Conservation (phyloP, 2,797 vertebrate species). For the Melanotaenia pygmaea region DNA sequence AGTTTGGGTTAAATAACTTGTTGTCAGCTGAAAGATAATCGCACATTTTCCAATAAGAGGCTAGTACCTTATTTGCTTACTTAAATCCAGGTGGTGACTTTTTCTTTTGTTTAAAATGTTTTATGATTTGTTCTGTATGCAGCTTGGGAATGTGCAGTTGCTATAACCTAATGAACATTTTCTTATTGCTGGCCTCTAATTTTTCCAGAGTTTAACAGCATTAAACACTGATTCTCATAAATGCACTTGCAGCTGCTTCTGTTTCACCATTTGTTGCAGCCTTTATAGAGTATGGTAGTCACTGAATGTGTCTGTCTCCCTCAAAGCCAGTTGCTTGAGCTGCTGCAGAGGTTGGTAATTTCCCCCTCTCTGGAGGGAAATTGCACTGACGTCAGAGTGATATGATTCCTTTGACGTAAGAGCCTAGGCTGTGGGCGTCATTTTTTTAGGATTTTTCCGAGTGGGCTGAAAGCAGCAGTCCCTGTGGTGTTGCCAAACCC, state of each 20-base stretch:
- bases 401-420: conserved; percentile 68
- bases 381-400: conserved; percentile 68
- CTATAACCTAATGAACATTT: neutral
- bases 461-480: conserved; percentile 55
- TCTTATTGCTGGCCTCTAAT: neutral
- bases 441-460: conserved; percentile 49
- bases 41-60: too few species aligned
- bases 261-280: conserved; percentile 1
- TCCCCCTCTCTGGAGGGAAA: conserved; percentile 44
- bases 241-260: conserved; percentile 7
- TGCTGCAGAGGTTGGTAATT: conserved; percentile 42
- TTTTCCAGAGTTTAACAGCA: neutral
- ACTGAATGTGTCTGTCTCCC: conserved; percentile 29
- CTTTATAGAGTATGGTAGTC: conserved; percentile 10
- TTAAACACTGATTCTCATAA: conserved; percentile 1
- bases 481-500: conserved; percentile 50
- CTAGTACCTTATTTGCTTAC: too few species aligned
- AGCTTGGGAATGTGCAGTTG: neutral
- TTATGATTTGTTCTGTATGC: neutral
- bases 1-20: too few species aligned
- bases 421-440: conserved; percentile 59
- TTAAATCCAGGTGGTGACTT: too few species aligned
- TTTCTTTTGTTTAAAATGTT: neutral
- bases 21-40: too few species aligned
- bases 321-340: conserved; percentile 21